Base-by-base conservation (phyloP, 2,113 vertebrate genomes). In the Nematolebias whitei region DNA sequence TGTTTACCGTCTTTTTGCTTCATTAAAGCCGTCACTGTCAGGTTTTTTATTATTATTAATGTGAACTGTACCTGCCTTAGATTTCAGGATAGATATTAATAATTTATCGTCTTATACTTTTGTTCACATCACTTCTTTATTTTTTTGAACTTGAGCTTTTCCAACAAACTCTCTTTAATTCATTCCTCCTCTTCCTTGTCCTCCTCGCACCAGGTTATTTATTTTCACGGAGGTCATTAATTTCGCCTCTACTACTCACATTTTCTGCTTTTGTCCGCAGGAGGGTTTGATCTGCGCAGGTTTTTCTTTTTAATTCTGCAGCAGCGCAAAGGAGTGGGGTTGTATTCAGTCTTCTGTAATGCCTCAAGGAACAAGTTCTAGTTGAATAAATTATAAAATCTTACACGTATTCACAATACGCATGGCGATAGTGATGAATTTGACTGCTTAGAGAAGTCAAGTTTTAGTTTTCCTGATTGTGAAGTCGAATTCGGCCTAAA, bases 151-250 rank as follows among this genome's bases (percentile, higher is more conserved):
- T 8, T 1, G 8, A 35, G 32, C 22, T 68, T 5, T 47, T 39
- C 8, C 12, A 44, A 26, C 53, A 40, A n/a, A 53, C 61, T 53
- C 44, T 15, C 22, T 43, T 24, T 14, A 56, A 51, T 13, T n/a
- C 48, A 14, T 58, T 56, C 24, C 24, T 59, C 68, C 50, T 79
- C 51, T 14, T 54, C 35, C 12, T 52, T 29, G 8, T 54, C 50
- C 0, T 74, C 54, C 41, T 79, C 68, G 67, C 73, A 43, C 75
- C 71, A 59, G 16, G 64, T 74, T 84, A 80, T 78, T 87, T 74
- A 80, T 80, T 78, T 83, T 64, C 73, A 64, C 60, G 44, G 2
- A 14, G 51, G 40, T 74, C 69, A 76, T 68, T 50, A 73, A 69
- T 63, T 52, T 56, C 54, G 6, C 56, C 55, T 62, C 48, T 50